phyloP scores from a whole-genome alignment of 2,888 invertebrate species.

The Eupithecia tripunctaria region DNA sequence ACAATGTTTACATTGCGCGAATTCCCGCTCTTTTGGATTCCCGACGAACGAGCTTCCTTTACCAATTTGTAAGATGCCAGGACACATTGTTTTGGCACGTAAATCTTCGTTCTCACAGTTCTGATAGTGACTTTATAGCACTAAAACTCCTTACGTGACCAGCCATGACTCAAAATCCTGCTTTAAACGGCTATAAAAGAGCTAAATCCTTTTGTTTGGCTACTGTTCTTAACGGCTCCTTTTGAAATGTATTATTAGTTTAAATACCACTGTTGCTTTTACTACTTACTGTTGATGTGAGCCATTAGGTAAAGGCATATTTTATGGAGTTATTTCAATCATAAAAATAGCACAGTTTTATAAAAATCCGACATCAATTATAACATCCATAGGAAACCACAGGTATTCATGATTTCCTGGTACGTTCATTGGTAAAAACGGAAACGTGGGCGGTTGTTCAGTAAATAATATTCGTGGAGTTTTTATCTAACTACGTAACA shows the following conservation, averaged over 20 bases:
- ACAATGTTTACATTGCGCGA: not conserved
- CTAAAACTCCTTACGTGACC: slow-evolving; percentile 34
- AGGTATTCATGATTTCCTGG: not conserved
- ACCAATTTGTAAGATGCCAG: slow-evolving; percentile 10
- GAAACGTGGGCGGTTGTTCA: not conserved
- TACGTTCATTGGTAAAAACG: not conserved
- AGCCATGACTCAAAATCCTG: slow-evolving; percentile 39
- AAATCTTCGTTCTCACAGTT: slow-evolving; percentile 29
- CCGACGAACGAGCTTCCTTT: slow-evolving; percentile 2
- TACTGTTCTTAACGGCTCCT: slow-evolving; percentile 15
- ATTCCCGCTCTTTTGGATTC: not conserved
- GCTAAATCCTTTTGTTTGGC: slow-evolving; percentile 46
- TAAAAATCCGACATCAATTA: not conserved
- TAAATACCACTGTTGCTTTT: not conserved
- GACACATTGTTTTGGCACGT: slow-evolving; percentile 28
- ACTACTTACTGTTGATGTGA: not conserved
- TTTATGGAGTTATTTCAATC: not conserved
- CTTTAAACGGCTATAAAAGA: slow-evolving; percentile 44
- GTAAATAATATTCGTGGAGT: not conserved
- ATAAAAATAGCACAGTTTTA: not conserved
- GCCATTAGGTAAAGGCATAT: not conserved
- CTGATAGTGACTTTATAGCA: slow-evolving; percentile 33
- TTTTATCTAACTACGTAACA: not conserved
- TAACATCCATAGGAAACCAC: not conserved
- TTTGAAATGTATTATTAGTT: slow-evolving; percentile 1